Percentiles rank a stretch among this genome's conserved stretches.
Conservation (phyloP, 35 echinoderm and acorn worm species). For the Antedon bifida region DNA sequence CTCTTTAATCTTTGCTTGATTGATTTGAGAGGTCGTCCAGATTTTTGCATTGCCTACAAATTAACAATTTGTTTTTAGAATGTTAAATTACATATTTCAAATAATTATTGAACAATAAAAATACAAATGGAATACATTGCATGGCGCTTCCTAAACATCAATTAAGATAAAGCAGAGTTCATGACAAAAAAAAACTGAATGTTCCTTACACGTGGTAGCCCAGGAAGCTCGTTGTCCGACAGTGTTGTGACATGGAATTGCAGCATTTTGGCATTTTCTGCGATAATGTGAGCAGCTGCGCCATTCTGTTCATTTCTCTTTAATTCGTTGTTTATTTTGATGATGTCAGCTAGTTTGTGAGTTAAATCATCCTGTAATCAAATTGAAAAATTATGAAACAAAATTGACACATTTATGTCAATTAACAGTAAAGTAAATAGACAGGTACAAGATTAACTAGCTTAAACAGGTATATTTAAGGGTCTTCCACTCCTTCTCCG, state of each 20-base stretch:
- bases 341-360: conserved; percentile 95
- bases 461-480: no score
- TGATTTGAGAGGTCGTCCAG: conserved; percentile 86
- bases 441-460: neutral
- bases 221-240: conserved; percentile 88
- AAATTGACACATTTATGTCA: neutral
- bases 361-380: conserved; percentile 80
- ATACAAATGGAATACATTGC: no score
- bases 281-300: conserved; percentile 80
- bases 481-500: no score
- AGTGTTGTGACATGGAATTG: conserved; percentile 91
- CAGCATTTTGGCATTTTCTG: conserved; percentile 67
- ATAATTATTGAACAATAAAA: no score
- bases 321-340: conserved; percentile 84
- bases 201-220: conserved; percentile 62
- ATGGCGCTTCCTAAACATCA: no score
- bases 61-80: no score
- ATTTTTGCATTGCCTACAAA: conserved; percentile 93
- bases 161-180: no score
- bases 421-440: neutral
- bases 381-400: neutral
- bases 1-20: conserved; percentile 67
- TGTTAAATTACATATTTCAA: no score
- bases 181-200: neutral
- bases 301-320: conserved; percentile 86